These are phyloP conservation scores for Coreoperca whiteheadi DNA, from an alignment of 2,113 vertebrate species.

Conservation along the genomic window DNA sequence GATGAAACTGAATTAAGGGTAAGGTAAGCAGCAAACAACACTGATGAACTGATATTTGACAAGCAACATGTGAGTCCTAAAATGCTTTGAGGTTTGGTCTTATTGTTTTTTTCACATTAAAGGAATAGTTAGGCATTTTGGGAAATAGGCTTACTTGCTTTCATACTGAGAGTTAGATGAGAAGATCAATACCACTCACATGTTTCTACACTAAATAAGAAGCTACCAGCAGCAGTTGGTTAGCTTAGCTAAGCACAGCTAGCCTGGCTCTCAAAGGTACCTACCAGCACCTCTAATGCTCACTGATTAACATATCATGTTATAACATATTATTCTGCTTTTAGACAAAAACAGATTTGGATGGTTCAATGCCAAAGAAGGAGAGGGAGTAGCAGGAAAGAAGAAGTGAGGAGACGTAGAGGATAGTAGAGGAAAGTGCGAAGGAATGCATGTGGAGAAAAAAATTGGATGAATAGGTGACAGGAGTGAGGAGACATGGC, in stretches of 20 bases:
- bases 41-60: neutral
- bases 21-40: neutral
- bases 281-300: no score
- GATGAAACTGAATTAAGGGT: neutral
- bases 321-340: no score
- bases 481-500: slow-evolving; percentile 33
- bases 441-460: slow-evolving; percentile 36
- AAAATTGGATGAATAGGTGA: slow-evolving; percentile 24
- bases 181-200: no score
- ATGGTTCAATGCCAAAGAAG: neutral
- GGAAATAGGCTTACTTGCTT: neutral
- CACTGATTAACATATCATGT: no score
- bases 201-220: no score
- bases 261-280: neutral
- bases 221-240: neutral
- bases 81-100: neutral
- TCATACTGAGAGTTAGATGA: neutral
- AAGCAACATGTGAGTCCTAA: neutral
- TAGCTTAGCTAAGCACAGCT: neutral
- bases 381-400: neutral
- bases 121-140: neutral
- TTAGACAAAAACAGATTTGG: neutral
- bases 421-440: slow-evolving; percentile 10
- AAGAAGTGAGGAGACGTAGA: neutral
- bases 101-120: neutral